phyloP scores from a whole-genome alignment of 2,888 invertebrate genomes.

The Drosophila flavopinicola region DNA sequence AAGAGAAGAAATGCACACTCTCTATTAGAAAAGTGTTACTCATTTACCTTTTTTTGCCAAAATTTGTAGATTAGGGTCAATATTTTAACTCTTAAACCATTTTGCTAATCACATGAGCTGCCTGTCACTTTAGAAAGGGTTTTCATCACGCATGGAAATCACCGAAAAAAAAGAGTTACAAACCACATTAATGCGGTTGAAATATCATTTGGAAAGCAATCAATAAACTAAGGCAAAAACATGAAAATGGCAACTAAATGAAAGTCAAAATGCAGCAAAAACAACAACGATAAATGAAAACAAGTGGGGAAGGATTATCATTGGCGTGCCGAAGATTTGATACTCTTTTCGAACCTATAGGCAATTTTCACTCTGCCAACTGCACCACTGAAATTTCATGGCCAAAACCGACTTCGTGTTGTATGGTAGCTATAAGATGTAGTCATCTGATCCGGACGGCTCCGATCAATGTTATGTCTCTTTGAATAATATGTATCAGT shows the following conservation, averaged over 20 bases:
- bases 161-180: neutral
- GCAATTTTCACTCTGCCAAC: too few relatives aligned
- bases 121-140: slow-evolving; percentile 56
- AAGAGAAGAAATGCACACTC: slow-evolving; percentile 12
- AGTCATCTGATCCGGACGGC: too few relatives aligned
- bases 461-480: too few relatives aligned
- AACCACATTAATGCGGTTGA: neutral
- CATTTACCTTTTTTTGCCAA: slow-evolving; percentile 19
- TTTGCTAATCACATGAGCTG: slow-evolving; percentile 32
- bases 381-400: too few relatives aligned
- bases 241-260: slow-evolving; percentile 26
- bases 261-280: slow-evolving; percentile 37
- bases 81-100: slow-evolving; percentile 1
- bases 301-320: too few relatives aligned
- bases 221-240: slow-evolving; percentile 28
- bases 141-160: slow-evolving; percentile 37
- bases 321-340: too few relatives aligned
- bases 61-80: slow-evolving; percentile 23
- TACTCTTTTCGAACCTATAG: too few relatives aligned
- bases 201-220: slow-evolving; percentile 49
- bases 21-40: slow-evolving; percentile 6
- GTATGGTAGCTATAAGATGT: too few relatives aligned
- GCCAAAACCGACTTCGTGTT: too few relatives aligned
- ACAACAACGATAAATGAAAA: slow-evolving; percentile 2
- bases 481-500: too few relatives aligned